Evolutionary conservation across 2,797 vertebrate genomes (phyloP).

Genomic region (Oreochromis grahami): DNA sequence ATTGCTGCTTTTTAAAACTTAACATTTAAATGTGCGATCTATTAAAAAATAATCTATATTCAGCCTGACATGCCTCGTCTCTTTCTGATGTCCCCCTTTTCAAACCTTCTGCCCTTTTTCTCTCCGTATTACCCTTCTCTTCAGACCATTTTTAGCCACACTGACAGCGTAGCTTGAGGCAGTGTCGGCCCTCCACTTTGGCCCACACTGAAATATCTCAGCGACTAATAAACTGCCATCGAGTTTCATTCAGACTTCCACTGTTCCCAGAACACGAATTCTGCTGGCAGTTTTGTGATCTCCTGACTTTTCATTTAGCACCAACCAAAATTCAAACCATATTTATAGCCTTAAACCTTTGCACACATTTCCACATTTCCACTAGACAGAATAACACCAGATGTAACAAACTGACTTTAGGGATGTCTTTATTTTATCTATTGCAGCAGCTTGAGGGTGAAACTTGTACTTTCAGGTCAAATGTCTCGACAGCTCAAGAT

Average conservation of each 20-base stretch:
- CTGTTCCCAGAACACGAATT: neutral
- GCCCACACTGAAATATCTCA: neutral
- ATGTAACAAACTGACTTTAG: neutral
- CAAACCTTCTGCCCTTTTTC: neutral
- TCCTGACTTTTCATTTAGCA: neutral
- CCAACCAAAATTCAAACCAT: neutral
- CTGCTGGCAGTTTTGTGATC: neutral
- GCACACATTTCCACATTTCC: too few species aligned
- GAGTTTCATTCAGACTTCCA: neutral
- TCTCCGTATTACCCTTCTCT: neutral
- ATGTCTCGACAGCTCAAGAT: neutral
- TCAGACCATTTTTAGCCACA: neutral
- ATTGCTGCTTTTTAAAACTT: neutral
- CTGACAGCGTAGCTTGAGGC: neutral
- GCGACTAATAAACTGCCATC: neutral
- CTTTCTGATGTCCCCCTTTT: neutral
- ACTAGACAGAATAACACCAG: neutral
- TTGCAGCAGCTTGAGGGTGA: neutral
- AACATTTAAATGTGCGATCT: neutral
- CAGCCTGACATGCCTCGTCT: neutral
- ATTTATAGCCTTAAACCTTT: neutral
- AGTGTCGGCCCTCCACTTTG: neutral
- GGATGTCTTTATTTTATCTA: neutral
- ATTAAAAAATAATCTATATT: neutral
- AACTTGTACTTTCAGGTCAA: neutral